Evolutionary conservation across 2,888 invertebrate genomes (phyloP).

Genomic region (Eledona agricola): DNA sequence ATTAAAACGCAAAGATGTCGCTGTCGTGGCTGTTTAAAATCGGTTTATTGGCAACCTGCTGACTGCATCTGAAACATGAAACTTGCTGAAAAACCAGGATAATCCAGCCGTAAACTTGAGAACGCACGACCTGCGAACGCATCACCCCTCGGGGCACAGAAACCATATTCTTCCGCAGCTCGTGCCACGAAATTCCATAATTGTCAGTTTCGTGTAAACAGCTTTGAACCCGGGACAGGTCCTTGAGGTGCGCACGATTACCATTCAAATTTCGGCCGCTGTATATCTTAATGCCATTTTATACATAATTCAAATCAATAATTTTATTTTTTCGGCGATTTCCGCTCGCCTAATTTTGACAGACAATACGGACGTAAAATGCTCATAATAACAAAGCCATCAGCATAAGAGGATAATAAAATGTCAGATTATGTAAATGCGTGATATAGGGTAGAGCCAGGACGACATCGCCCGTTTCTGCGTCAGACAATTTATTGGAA

Average conservation of each 20-base stretch:
- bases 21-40: too few relatives aligned
- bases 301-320: conserved; percentile 22
- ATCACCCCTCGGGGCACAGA: too few relatives aligned
- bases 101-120: conserved; percentile 13
- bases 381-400: conserved; percentile 23
- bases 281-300: conserved; percentile 24
- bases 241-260: conserved; percentile 8
- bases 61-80: conserved; percentile 23
- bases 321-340: conserved; percentile 16
- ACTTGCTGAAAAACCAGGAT: conserved; percentile 13
- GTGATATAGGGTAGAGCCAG: conserved; percentile 13
- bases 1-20: too few relatives aligned
- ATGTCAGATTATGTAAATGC: conserved; percentile 31
- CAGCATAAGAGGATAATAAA: conserved; percentile 32
- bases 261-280: conserved; percentile 12
- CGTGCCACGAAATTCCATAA: too few relatives aligned
- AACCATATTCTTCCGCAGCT: too few relatives aligned
- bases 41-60: conserved; percentile 26
- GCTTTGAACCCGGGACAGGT: conserved; percentile 13
- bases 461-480: conserved; percentile 4
- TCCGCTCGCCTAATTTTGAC: conserved; percentile 23
- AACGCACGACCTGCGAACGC: conserved; percentile 8
- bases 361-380: conserved; percentile 22
- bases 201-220: too few relatives aligned
- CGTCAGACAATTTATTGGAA: too few relatives aligned